Percentiles rank a stretch among this genome's conserved stretches.
Evolutionary conservation across 1,140 invertebrate genomes (phyloP).

Genomic region (Papilio dardanus): DNA sequence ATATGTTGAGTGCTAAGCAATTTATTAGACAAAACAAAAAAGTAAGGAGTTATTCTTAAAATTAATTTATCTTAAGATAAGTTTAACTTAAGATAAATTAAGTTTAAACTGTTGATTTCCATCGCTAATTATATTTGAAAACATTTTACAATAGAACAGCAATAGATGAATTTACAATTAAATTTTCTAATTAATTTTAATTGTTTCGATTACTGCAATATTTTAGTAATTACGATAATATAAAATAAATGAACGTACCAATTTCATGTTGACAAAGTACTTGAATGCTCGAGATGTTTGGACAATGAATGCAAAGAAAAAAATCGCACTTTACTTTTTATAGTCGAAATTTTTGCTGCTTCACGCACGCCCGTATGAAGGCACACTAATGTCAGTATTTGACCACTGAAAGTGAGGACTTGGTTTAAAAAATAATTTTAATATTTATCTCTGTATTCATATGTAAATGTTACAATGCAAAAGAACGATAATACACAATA

Average conservation of each 20-base stretch:
- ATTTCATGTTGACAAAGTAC: conserved; percentile 57
- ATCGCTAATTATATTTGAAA: background rate
- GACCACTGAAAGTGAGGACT: conserved; percentile 46
- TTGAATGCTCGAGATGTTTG: conserved; percentile 41
- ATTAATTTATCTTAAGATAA: too few species aligned
- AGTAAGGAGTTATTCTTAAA: too few species aligned
- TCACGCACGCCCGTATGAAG: conserved; percentile 57
- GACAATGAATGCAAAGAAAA: conserved; percentile 52
- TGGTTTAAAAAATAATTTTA: conserved; percentile 11
- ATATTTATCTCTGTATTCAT: background rate
- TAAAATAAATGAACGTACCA: conserved; percentile 56
- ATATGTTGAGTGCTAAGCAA: too few species aligned
- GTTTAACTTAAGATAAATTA: background rate
- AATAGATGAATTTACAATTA: background rate
- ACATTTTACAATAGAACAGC: background rate
- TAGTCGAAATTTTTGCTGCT: conserved; percentile 56
- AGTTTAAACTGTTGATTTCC: background rate
- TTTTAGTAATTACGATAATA: background rate
- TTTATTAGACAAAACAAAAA: too few species aligned
- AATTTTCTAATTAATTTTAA: background rate
- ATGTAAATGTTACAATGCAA: too few species aligned
- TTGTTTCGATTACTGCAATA: background rate
- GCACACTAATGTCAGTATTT: conserved; percentile 47
- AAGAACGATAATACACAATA: too few species aligned
- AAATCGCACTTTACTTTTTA: conserved; percentile 61